These are phyloP conservation scores for Volucella bombylans DNA, from an alignment of 2,888 invertebrate species.

Conservation along the genomic window DNA sequence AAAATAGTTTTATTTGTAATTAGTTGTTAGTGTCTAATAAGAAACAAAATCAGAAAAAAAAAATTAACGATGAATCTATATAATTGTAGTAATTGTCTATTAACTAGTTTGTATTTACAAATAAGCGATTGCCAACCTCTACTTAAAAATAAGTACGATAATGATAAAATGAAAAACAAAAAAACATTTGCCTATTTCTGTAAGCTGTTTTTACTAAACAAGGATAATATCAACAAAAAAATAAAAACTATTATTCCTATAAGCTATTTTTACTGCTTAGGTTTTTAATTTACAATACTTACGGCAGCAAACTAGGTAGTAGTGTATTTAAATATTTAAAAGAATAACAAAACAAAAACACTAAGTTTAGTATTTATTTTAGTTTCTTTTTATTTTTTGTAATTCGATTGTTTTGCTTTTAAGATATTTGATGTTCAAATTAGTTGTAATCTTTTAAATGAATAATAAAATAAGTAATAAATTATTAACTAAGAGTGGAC, in stretches of 20 bases:
- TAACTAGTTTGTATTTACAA: slow-evolving; percentile 67
- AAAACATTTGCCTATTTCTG: slow-evolving; percentile 66
- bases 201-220: slow-evolving; percentile 58
- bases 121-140: slow-evolving; percentile 67
- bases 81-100: slow-evolving; percentile 66
- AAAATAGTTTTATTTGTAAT: slow-evolving; percentile 68
- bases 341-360: slow-evolving; percentile 13
- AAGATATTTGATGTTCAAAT: slow-evolving; percentile 74
- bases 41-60: slow-evolving; percentile 20
- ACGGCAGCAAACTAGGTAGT: slow-evolving; percentile 45
- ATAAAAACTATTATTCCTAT: slow-evolving; percentile 60
- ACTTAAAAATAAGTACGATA: slow-evolving; percentile 36
- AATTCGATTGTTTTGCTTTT: slow-evolving; percentile 59
- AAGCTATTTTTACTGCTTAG: slow-evolving; percentile 61
- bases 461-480: slow-evolving; percentile 55
- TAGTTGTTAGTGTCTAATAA: slow-evolving; percentile 50
- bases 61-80: not conserved
- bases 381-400: slow-evolving; percentile 30
- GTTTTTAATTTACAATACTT: slow-evolving; percentile 32
- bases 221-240: slow-evolving; percentile 28
- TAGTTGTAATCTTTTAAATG: slow-evolving; percentile 67
- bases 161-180: not conserved
- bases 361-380: slow-evolving; percentile 68
- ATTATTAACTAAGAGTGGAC: slow-evolving; percentile 38
- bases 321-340: slow-evolving; percentile 30